Percentiles rank a stretch among this genome's conserved stretches.
phyloP scores from a whole-genome alignment of 1,140 invertebrate genomes.

The Lepidostoma basale region DNA sequence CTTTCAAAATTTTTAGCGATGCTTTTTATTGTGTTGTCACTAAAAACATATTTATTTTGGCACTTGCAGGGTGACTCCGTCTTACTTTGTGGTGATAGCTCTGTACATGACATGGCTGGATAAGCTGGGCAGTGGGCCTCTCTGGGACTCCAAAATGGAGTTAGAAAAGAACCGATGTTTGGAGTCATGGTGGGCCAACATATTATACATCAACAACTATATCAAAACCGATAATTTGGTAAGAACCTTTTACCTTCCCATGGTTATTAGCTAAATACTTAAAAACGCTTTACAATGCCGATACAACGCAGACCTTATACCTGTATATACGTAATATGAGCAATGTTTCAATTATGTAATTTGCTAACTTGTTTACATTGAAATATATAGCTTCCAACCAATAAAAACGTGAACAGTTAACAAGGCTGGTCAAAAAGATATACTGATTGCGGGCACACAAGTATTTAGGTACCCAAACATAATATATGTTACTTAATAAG shows the following conservation, averaged over 20 bases:
- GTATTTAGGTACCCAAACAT: no score
- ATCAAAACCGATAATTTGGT: constrained; percentile 70
- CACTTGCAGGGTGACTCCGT: constrained; percentile 69
- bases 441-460: no score
- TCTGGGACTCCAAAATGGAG: constrained; percentile 67
- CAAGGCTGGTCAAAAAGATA: no score
- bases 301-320: no score
- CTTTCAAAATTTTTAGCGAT: no score
- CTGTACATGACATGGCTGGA: constrained; percentile 73
- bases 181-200: constrained; percentile 82
- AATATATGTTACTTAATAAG: no score
- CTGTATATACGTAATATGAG: no score
- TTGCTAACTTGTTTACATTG: no score
- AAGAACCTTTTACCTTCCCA: constrained; percentile 48
- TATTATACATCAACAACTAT: constrained; percentile 87
- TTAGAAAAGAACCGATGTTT: constrained; percentile 70
- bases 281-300: no score
- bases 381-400: no score
- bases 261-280: not conserved
- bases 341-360: no score
- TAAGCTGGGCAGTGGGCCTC: constrained; percentile 68
- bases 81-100: constrained; percentile 69
- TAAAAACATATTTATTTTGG: not conserved
- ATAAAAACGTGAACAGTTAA: no score
- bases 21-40: not conserved